These are phyloP conservation scores for Coptotermes formosanus DNA, from an alignment of 1,140 invertebrate species.

Conservation along the genomic window DNA sequence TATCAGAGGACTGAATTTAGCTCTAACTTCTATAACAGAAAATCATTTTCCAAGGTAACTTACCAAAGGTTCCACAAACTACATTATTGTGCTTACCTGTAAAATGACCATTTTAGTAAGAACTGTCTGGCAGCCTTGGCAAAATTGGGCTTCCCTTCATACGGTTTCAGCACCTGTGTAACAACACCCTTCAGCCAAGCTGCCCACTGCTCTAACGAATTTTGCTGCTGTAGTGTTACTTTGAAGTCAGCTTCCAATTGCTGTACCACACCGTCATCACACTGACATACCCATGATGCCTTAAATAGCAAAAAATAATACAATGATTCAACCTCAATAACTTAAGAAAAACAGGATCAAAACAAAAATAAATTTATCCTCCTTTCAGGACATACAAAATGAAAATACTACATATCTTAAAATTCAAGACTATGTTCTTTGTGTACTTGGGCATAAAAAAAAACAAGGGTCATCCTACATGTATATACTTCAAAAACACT, in stretches of 20 bases:
- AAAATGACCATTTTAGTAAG: slow-evolving; percentile 98
- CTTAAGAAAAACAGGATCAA: background rate
- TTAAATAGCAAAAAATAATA: slow-evolving; percentile 42
- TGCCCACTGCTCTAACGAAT: slow-evolving; percentile 95
- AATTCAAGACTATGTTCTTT: background rate
- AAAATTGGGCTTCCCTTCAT: slow-evolving; percentile 79
- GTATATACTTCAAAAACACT: too few relatives aligned
- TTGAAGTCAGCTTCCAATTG: slow-evolving; percentile 93
- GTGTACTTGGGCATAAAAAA: too few relatives aligned
- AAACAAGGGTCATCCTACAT: too few relatives aligned
- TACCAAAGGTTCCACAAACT: too few relatives aligned
- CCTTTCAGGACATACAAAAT: background rate
- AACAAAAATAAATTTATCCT: background rate
- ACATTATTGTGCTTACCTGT: slow-evolving; percentile 62
- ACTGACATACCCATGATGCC: slow-evolving; percentile 97
- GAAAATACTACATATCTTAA: background rate
- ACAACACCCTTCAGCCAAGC: slow-evolving; percentile 93
- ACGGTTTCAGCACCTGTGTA: slow-evolving; percentile 81
- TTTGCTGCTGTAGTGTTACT: slow-evolving; percentile 86
- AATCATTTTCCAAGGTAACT: too few relatives aligned
- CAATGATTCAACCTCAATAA: background rate
- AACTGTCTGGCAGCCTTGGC: slow-evolving; percentile 91
- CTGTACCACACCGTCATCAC: slow-evolving; percentile 82
- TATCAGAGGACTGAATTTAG: too few relatives aligned
- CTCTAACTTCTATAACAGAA: too few relatives aligned